Percentiles rank a stretch among this genome's conserved stretches.
Evolutionary conservation across 2,113 vertebrate species (phyloP).

Genomic region (Catharus fuscescens): DNA sequence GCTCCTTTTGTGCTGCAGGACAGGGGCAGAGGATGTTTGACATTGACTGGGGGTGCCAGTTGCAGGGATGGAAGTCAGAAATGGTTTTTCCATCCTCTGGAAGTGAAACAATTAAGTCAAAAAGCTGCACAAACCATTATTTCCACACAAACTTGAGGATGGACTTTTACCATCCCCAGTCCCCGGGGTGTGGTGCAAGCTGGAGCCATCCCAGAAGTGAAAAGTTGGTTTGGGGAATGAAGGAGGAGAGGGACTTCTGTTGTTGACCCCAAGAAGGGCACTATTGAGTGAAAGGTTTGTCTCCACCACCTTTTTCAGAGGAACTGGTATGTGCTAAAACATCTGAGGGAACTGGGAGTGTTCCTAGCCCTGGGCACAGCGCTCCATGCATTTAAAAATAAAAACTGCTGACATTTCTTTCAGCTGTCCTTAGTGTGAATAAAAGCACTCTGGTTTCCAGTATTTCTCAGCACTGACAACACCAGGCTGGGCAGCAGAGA

Average conservation of each 20-base stretch:
- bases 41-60: not conserved
- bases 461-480: not conserved
- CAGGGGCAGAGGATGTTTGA: not conserved
- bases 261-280: not conserved
- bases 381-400: not conserved
- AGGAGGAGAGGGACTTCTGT: not conserved
- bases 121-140: not conserved
- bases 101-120: not conserved
- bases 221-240: not conserved
- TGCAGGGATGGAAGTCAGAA: not conserved
- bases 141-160: not conserved
- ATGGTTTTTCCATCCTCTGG: not conserved
- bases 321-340: not conserved
- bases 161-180: not conserved
- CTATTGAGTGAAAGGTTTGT: not conserved
- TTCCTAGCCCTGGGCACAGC: not conserved
- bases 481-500: not conserved
- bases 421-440: not conserved
- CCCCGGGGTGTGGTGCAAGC: rapidly evolving
- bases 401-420: slow-evolving; percentile 1
- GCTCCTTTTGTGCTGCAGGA: not conserved
- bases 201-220: rapidly evolving
- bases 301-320: not conserved
- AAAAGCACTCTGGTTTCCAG: not conserved
- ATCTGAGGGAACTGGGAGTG: not conserved